A percentile compares a stretch with the other conserved stretches of the same genome.
These are phyloP conservation scores for Tragelaphus imberbis DNA, from an alignment of 2,113 vertebrate species.

Conservation along the genomic window DNA sequence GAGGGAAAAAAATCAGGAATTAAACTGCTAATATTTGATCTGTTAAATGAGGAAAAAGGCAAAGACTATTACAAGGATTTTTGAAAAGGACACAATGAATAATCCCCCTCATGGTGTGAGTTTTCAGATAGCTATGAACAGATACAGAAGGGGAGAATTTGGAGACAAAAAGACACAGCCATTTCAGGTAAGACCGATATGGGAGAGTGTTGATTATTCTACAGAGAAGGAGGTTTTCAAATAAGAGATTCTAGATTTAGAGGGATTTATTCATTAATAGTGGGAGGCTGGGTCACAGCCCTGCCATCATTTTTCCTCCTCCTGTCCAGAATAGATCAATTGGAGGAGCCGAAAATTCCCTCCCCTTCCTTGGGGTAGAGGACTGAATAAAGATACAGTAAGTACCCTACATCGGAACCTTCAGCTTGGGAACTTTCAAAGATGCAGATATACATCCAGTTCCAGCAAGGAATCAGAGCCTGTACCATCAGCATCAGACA, in stretches of 20 bases:
- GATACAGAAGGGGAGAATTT: not conserved
- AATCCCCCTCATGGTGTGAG: not conserved
- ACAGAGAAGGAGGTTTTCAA: not conserved
- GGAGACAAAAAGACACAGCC: not conserved
- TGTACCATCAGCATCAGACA: not conserved
- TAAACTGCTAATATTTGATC: not conserved
- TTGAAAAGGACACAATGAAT: not conserved
- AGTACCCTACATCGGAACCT: not conserved
- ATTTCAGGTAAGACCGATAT: not conserved
- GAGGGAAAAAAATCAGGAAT: not conserved
- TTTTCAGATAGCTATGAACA: not conserved
- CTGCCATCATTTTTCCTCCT: accelerated
- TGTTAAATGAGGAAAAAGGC: not conserved
- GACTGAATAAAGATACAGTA: not conserved
- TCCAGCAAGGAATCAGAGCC: not conserved
- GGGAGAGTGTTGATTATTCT: not conserved
- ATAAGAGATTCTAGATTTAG: not conserved
- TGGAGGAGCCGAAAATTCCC: not conserved
- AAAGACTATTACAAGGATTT: not conserved
- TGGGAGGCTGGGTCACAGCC: not conserved
- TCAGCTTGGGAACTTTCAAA: not conserved
- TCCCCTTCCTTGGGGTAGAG: not conserved
- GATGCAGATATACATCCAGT: accelerated
- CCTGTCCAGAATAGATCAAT: accelerated
- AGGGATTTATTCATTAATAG: not conserved